These are phyloP conservation scores for Lithophane ornitopus DNA, from an alignment of 2,888 invertebrate species.

Conservation along the genomic window DNA sequence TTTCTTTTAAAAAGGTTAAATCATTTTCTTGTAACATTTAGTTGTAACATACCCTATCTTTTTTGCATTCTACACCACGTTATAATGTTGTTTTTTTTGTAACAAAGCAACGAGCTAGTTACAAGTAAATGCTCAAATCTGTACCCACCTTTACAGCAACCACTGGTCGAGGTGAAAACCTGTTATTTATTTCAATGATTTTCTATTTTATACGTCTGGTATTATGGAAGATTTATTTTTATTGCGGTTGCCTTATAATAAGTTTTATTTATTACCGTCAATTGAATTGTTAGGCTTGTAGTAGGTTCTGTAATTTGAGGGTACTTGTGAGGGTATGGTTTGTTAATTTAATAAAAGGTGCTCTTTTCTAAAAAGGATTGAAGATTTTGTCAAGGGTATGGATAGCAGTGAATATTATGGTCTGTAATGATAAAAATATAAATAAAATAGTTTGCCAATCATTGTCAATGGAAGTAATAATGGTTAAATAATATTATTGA, in stretches of 20 bases:
- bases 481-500: too few species aligned
- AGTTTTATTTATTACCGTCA: constrained; percentile 48
- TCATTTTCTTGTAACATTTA: neutral
- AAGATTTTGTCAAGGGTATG: too few species aligned
- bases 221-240: constrained; percentile 66
- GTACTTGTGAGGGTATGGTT: constrained; percentile 13
- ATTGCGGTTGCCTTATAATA: constrained; percentile 51
- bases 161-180: constrained; percentile 68
- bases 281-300: constrained; percentile 49
- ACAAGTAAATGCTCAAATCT: neutral
- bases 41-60: neutral
- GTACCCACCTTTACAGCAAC: constrained; percentile 16
- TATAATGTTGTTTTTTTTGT: too few species aligned
- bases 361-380: neutral
- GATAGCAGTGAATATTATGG: too few species aligned
- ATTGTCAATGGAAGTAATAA: too few species aligned
- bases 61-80: neutral
- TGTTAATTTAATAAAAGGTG: constrained; percentile 22
- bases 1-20: too few species aligned
- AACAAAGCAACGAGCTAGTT: too few species aligned
- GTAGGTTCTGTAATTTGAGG: constrained; percentile 31
- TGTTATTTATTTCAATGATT: constrained; percentile 81
- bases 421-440: too few species aligned
- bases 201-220: constrained; percentile 72
- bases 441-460: too few species aligned